Evolutionary conservation across 2,113 vertebrate genomes (phyloP).

Genomic region (Diphyllodes magnificus): DNA sequence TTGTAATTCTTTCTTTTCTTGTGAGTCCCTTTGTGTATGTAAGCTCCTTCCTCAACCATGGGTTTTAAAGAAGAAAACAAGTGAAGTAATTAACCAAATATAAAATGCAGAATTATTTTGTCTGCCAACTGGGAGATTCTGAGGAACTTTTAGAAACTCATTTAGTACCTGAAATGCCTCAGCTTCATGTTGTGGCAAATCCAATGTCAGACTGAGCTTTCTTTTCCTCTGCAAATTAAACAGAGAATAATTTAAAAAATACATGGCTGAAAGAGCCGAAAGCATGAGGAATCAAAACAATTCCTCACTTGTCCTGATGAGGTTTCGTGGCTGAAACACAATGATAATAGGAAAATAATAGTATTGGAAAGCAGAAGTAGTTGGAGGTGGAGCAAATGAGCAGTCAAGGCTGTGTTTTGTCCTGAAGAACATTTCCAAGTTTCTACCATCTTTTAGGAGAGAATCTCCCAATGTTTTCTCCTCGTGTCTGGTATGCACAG

Average conservation of each 20-base stretch:
- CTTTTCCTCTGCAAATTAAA: not conserved
- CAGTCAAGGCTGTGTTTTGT: constrained; percentile 46
- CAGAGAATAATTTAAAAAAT: not conserved
- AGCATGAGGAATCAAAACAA: constrained; percentile 19
- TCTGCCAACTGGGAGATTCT: not conserved
- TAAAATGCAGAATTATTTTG: not conserved
- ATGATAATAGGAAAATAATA: constrained; percentile 56
- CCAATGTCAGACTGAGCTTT: not conserved
- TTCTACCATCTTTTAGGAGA: constrained; percentile 52
- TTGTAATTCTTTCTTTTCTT: not conserved
- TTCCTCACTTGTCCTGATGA: constrained; percentile 49
- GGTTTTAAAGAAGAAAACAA: not conserved
- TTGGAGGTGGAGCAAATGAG: constrained; percentile 46
- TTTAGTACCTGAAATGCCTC: constrained; percentile 2
- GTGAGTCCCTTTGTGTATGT: not conserved
- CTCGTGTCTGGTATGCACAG: constrained; percentile 76
- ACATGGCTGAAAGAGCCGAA: not conserved
- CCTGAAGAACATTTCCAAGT: constrained; percentile 62
- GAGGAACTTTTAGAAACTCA: not conserved
- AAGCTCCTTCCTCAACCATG: not conserved
- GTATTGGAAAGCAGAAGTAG: constrained; percentile 39
- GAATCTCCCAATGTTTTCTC: constrained; percentile 49
- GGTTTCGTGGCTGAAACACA: constrained; percentile 62
- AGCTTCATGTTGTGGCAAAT: constrained; percentile 39
- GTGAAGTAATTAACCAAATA: not conserved